Evolutionary conservation across 2,888 invertebrate genomes (phyloP).

Genomic region (Xestia c-nigrum): DNA sequence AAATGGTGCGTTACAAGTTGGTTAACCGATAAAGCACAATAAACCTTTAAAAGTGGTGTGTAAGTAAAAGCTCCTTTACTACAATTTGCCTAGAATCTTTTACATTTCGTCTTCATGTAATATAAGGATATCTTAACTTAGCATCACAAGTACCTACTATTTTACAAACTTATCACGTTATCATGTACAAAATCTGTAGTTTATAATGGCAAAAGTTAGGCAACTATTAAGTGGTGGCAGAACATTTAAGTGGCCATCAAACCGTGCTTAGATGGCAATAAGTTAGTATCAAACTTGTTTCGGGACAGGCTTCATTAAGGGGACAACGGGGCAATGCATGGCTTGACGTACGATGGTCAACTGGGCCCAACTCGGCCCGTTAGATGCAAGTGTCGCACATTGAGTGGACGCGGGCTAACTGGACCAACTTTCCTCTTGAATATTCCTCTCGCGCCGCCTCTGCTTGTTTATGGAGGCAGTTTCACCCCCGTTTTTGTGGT

Average conservation of each 20-base stretch:
- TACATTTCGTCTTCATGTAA: not conserved
- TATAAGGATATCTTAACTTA: constrained; percentile 3
- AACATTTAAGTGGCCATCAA: constrained; percentile 87
- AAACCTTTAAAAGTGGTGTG: not conserved
- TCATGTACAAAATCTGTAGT: constrained; percentile 73
- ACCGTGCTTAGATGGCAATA: constrained; percentile 85
- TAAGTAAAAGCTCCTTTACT: not conserved
- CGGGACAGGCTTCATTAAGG: constrained; percentile 86
- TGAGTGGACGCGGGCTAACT: constrained; percentile 75
- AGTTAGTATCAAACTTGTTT: constrained; percentile 85
- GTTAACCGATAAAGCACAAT: constrained; percentile 43
- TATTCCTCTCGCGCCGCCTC: constrained; percentile 82
- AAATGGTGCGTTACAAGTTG: constrained; percentile 24
- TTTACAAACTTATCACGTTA: constrained; percentile 67
- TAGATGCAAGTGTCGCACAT: constrained; percentile 87
- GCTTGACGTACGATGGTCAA: constrained; percentile 78
- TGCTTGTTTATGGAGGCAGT: constrained; percentile 85
- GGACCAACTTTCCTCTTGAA: constrained; percentile 88
- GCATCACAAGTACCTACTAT: constrained; percentile 45
- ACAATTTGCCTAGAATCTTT: not conserved
- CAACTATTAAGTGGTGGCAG: constrained; percentile 82
- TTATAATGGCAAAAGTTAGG: constrained; percentile 84
- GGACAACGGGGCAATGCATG: constrained; percentile 81
- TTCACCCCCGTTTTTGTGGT: constrained; percentile 83
- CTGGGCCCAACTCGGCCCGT: constrained; percentile 81